These are phyloP conservation scores for Peromyscus eremicus DNA, from an alignment of 2,797 vertebrate genomes.

Conservation along the genomic window DNA sequence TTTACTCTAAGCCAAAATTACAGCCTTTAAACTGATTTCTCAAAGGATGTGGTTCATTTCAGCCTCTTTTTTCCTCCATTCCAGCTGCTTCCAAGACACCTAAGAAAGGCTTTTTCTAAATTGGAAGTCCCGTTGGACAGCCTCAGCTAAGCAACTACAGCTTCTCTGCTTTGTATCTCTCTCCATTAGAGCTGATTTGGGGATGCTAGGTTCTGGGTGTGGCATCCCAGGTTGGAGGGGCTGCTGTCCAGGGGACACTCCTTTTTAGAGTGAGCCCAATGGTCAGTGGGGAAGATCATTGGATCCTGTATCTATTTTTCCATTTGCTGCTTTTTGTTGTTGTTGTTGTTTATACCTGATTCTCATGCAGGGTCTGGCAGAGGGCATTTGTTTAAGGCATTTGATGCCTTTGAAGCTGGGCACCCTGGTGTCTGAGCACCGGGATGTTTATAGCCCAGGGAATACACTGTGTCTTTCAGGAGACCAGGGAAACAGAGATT, in stretches of 20 bases:
- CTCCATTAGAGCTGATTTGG: neutral
- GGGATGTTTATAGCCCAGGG: neutral
- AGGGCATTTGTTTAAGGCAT: neutral
- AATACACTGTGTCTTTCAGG: fast-evolving
- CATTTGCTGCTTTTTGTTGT: conserved; percentile 74
- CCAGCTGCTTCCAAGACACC: conserved; percentile 64
- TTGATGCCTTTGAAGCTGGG: neutral
- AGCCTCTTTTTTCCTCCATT: conserved; percentile 27
- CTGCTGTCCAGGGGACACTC: conserved; percentile 77
- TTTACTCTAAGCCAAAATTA: conserved; percentile 73
- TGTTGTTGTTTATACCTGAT: neutral
- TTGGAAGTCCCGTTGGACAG: conserved; percentile 49
- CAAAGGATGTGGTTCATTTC: conserved; percentile 77
- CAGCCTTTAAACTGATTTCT: conserved; percentile 82
- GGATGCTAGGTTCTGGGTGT: conserved; percentile 57
- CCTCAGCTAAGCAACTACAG: neutral
- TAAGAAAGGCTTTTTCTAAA: conserved; percentile 67
- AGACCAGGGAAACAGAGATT: neutral
- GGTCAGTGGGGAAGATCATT: conserved; percentile 78
- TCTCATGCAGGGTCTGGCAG: neutral
- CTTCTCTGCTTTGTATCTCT: neutral
- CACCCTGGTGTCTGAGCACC: neutral
- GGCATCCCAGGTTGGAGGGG: conserved; percentile 77
- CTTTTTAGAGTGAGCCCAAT: conserved; percentile 74
- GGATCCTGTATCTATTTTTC: conserved; percentile 76